phyloP scores from a whole-genome alignment of 2,797 vertebrate species.

The Morus bassanus region DNA sequence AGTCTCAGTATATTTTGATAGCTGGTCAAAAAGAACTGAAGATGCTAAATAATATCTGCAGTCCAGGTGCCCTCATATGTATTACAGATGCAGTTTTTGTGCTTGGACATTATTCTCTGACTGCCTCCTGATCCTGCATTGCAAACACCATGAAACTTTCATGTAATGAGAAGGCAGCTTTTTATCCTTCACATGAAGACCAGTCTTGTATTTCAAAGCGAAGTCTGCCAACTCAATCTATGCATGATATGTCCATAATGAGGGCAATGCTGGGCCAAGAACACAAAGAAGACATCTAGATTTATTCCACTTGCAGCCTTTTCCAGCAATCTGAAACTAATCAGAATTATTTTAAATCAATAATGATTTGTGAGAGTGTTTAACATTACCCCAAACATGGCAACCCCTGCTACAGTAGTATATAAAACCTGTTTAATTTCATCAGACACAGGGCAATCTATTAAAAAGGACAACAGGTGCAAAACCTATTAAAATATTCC shows the following conservation, averaged over 20 bases:
- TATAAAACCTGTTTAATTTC: neutral
- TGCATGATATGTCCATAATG: constrained; percentile 29
- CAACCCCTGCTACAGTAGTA: neutral
- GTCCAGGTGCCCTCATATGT: neutral
- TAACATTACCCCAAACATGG: neutral
- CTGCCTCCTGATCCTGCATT: neutral
- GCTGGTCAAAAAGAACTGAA: neutral
- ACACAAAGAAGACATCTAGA: neutral
- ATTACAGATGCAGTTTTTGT: neutral
- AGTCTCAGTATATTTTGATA: neutral
- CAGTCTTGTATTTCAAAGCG: constrained; percentile 35
- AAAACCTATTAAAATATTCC: neutral
- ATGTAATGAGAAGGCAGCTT: neutral
- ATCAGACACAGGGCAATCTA: neutral
- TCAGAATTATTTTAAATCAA: constrained; percentile 39
- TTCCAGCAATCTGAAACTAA: constrained; percentile 34
- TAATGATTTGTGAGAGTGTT: constrained; percentile 30
- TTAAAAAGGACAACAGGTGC: neutral
- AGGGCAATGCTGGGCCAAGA: constrained; percentile 13
- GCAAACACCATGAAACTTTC: constrained; percentile 2
- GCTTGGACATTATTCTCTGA: neutral
- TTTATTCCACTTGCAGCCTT: constrained; percentile 39
- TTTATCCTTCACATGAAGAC: constrained; percentile 18
- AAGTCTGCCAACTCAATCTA: constrained; percentile 11
- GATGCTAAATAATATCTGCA: neutral